Evolutionary conservation across 2,797 vertebrate genomes (phyloP), one percentile per base, ranked within the genome.

Genomic region (Cynopterus sphinx): DNA sequence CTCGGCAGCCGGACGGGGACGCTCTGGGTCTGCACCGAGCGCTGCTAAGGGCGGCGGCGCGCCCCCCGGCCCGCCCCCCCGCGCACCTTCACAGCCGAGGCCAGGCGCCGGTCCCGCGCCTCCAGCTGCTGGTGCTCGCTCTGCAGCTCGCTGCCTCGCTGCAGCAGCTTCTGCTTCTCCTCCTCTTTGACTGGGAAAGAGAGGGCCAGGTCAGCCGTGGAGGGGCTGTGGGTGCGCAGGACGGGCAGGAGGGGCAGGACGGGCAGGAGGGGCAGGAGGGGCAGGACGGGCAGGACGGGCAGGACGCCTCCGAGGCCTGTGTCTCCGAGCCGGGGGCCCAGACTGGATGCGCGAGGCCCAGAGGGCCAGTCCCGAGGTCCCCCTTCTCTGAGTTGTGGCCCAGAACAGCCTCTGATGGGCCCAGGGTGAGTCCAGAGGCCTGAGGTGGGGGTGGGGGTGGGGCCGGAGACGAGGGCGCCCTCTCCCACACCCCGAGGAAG

Each of bases 141-240:
- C 98, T 99, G 99, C 98, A 99, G 98, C 97, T 99, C 99, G 0
- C 95, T 98, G 98, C 99, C 99, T 78, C 99, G 98, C 97, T 99
- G 99, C 96, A 99, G 96, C 95, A 99, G 98, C 91, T 99, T 99
- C 78, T 98, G 98, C 97, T 99, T 99, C 98, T 99, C 99, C 74
- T 99, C 99, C 98, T 99, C 99, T 98, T 99, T 99, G 97, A 99
- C 99, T 99, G 97, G 13, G 22, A 78, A 90, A 97, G 98, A n/a
- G 31, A 86, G 21, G 11, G 57, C 49, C 28, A 1, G n/a, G 46
- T 57, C 3, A 67, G 82, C 26, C 0, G 8, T 0, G 36, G 36
- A 51, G 17, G n/a, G 31, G 36, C 74, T 2, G 3, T 0, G 49
- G 31, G 19, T 1, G n/a, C n/a, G n/a, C n/a, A n/a, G n/a, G n/a